These are phyloP conservation scores for Coenonympha glycerion DNA, from an alignment of 2,888 invertebrate genomes.

Conservation along the genomic window DNA sequence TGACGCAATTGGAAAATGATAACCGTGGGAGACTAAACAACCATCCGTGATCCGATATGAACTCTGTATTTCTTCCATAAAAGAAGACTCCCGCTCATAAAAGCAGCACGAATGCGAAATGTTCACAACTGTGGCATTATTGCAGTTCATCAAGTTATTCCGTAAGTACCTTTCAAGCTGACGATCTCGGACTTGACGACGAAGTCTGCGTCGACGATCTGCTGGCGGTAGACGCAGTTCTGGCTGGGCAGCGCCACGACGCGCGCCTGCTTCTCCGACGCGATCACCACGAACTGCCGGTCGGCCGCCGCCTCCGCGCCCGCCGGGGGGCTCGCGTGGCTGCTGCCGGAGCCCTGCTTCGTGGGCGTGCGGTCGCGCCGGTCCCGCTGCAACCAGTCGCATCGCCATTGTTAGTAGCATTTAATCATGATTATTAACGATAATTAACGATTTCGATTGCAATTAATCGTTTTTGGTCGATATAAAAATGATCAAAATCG, in stretches of 20 bases:
- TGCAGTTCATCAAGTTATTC: too few species aligned
- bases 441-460: too few species aligned
- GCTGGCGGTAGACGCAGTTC: constrained; percentile 94
- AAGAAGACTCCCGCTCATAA: too few species aligned
- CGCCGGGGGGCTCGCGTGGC: constrained; percentile 86
- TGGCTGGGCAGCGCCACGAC: constrained; percentile 96
- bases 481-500: too few species aligned
- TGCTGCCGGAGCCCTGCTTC: constrained; percentile 75
- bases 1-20: too few species aligned
- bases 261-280: constrained; percentile 95
- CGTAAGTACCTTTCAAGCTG: constrained; percentile 89
- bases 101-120: not conserved
- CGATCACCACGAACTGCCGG: constrained; percentile 93
- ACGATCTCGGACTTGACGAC: constrained; percentile 96
- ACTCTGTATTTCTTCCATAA: too few species aligned
- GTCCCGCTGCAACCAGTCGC: constrained; percentile 49
- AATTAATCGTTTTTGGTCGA: too few species aligned
- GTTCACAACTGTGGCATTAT: too few species aligned
- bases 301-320: constrained; percentile 76
- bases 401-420: too few species aligned
- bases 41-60: too few species aligned
- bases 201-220: constrained; percentile 93
- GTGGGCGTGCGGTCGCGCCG: constrained; percentile 78
- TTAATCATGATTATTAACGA: too few species aligned
- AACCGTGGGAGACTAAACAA: too few species aligned